These are phyloP conservation scores for Muschampia plurimacula DNA, from an alignment of 2,888 invertebrate genomes.

Conservation along the genomic window DNA sequence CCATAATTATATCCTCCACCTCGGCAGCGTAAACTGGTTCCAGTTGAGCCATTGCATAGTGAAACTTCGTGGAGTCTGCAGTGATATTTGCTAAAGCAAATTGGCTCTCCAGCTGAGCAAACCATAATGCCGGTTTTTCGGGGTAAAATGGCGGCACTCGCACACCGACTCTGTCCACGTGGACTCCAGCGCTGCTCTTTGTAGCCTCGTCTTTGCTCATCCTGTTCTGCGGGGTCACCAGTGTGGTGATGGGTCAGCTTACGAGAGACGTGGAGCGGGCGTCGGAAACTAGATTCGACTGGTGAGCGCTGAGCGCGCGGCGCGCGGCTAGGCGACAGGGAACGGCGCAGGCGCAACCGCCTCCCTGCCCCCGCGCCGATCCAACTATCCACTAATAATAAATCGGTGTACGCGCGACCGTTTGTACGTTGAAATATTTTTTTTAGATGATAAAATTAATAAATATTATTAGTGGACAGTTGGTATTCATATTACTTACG, in stretches of 20 bases:
- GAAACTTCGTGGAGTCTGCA: constrained; percentile 3
- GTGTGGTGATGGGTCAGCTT: background rate
- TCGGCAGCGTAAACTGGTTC: constrained; percentile 5
- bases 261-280: too few relatives aligned
- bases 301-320: background rate
- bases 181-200: background rate
- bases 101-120: background rate
- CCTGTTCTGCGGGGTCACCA: background rate
- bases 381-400: constrained; percentile 4
- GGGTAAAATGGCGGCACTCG: constrained; percentile 2
- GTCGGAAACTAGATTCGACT: background rate
- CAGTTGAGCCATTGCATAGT: background rate
- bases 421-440: background rate
- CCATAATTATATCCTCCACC: constrained; percentile 1
- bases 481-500: background rate
- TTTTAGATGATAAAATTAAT: background rate
- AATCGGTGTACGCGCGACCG: background rate
- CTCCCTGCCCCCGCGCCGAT: background rate
- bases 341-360: background rate
- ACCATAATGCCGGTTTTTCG: constrained; percentile 2
- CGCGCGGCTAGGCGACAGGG: background rate
- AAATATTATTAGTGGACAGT: background rate
- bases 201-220: constrained; percentile 2
- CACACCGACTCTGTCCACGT: background rate
- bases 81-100: background rate